Evolutionary conservation across 2,888 invertebrate species (phyloP), one percentile per base, ranked within the genome.

Genomic region (Plusia festucae): DNA sequence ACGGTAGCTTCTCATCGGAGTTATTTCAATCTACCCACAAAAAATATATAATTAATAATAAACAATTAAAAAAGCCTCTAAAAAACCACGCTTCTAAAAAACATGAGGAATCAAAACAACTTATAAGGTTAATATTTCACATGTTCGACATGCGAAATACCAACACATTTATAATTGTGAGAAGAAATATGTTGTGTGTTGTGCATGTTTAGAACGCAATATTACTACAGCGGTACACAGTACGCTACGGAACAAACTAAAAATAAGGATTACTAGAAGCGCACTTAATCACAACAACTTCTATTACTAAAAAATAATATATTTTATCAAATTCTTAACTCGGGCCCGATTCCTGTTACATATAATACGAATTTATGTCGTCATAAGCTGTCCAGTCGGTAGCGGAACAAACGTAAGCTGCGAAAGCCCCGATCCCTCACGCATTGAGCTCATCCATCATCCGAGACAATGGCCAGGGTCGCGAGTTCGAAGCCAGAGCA

Each of bases 401-500:
- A 73, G 68, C 70, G 71, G 65, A 73, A 81, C 78, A 74, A 70
- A 78, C 80, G 66, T 91, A 93, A 93, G 85, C 91, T 82, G 70
- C 68, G 58, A 70, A 73, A 73, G 68, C 68, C 74, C 73, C 68
- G 65, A 69, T 60, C 83, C 87, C 89, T 88, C 93, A 93, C 93
- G 93, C 80, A 71, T 79, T 51, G 53, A 73, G 82, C 73, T 85
- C 88, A 93, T 93, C 91, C 85, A 92, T 93, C 92, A 93, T 82
- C 52, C 77, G 61, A 69, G 82, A 91, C 92, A 92, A 93, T 84
- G 59, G 54, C 68, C 76, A 79, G 79, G 76, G 72, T 77, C 79
- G 74, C 70, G 74, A 78, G 81, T 73, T 78, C 78, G 76, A 73
- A 71, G 66, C 67, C 60, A 67, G 49, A 78, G 83, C 90, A 90